Evolutionary conservation across 2,113 vertebrate species (phyloP).

Genomic region (Agelaius phoeniceus): DNA sequence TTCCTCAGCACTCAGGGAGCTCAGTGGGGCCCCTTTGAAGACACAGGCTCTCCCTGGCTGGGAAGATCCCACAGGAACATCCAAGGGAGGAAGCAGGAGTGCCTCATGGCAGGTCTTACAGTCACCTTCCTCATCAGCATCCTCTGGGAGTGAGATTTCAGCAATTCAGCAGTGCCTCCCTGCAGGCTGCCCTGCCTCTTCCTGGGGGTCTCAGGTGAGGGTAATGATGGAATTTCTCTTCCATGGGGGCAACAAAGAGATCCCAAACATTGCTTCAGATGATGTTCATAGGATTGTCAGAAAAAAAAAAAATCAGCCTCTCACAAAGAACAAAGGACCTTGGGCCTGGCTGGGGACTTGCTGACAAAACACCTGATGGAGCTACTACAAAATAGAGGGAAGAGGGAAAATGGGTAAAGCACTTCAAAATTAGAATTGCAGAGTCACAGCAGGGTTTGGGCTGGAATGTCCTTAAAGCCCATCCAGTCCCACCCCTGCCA

Average conservation of each 20-base stretch:
- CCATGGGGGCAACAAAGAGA: not conserved
- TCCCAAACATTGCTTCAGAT: not conserved
- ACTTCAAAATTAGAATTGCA: not conserved
- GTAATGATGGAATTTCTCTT: not conserved
- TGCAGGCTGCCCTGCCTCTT: not conserved
- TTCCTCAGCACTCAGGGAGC: not conserved
- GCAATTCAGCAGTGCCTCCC: not conserved
- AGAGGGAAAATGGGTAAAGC: not conserved
- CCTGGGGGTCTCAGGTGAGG: not conserved
- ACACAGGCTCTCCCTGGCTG: not conserved
- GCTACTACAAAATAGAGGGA: not conserved
- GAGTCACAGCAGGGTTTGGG: not conserved
- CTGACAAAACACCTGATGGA: not conserved
- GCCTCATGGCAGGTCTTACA: not conserved
- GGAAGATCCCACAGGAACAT: not conserved
- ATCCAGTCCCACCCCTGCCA: not conserved
- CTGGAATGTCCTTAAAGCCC: not conserved
- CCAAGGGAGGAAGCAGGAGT: not conserved
- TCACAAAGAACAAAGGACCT: not conserved
- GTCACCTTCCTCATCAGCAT: not conserved
- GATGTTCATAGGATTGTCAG: not conserved
- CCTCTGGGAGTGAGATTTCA: not conserved
- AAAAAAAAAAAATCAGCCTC: not conserved
- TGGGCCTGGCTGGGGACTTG: not conserved
- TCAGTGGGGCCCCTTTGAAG: not conserved